Percentiles rank a stretch among this genome's conserved stretches.
phyloP scores from a whole-genome alignment of 2,113 vertebrate species.

The Ictidomys tridecemlineatus region DNA sequence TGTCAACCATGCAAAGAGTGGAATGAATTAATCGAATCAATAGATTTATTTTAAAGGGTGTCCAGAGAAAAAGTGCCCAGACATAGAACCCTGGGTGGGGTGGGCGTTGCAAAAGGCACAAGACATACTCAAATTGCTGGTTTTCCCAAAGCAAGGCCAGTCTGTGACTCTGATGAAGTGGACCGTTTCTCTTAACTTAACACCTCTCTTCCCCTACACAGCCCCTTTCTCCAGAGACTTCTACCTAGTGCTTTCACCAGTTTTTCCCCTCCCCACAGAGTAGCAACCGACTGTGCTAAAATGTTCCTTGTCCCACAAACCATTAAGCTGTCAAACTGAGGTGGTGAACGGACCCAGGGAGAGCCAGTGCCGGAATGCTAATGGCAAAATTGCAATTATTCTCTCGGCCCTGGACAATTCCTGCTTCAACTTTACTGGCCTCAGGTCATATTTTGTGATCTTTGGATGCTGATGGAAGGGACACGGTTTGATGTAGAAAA shows the following conservation, averaged over 20 bases:
- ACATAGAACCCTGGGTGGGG: not conserved
- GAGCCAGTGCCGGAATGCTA: constrained; percentile 68
- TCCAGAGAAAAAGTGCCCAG: not conserved
- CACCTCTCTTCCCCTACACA: not conserved
- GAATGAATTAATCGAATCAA: constrained; percentile 41
- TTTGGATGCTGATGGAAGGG: constrained; percentile 77
- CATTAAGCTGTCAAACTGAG: constrained; percentile 80
- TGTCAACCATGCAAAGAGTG: constrained; percentile 2
- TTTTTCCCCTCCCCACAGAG: not conserved
- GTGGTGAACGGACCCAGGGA: constrained; percentile 69
- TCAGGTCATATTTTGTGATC: constrained; percentile 72
- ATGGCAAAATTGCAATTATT: constrained; percentile 79
- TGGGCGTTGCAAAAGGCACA: not conserved
- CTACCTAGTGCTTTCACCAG: constrained; percentile 17
- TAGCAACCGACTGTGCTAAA: constrained; percentile 64
- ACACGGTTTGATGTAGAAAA: constrained; percentile 72
- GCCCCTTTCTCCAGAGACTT: constrained; percentile 40
- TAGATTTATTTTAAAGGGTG: constrained; percentile 42
- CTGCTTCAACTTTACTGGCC: constrained; percentile 74
- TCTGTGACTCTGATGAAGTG: not conserved
- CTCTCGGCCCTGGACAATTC: constrained; percentile 76
- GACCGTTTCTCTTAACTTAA: constrained; percentile 44
- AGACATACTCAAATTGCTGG: not conserved
- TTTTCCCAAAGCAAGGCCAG: not conserved
- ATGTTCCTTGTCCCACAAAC: constrained; percentile 49